Conservation (phyloP, 2,888 invertebrate genomes). For the Synanthedon myopaeformis region DNA sequence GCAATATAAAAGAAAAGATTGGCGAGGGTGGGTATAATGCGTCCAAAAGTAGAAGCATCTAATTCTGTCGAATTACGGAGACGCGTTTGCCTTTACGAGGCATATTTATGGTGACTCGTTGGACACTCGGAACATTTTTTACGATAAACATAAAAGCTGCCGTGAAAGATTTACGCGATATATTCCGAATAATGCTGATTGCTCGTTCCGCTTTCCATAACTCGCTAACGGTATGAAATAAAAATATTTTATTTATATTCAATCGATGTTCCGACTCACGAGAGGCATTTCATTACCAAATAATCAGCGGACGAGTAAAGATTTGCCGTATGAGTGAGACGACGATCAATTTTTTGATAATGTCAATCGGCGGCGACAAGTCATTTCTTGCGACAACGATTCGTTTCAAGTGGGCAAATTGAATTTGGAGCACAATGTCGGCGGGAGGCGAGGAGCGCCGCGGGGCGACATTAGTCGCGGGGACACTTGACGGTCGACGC, state of each 20-base stretch:
- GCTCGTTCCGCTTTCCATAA: conserved; percentile 30
- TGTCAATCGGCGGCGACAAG: conserved; percentile 52
- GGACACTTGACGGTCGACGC: conserved; percentile 9
- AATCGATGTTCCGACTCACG: neutral
- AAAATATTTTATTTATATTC: neutral
- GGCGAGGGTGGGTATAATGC: too few relatives aligned
- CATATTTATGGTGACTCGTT: conserved; percentile 56
- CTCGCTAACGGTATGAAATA: conserved; percentile 29
- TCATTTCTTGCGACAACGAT: conserved; percentile 62
- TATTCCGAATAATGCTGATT: conserved; percentile 64
- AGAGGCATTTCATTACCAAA: neutral
- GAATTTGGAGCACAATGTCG: conserved; percentile 56
- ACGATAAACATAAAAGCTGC: conserved; percentile 67
- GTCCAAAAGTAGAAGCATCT: too few relatives aligned
- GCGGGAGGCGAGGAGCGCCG: conserved; percentile 9
- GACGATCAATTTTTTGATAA: conserved; percentile 65
- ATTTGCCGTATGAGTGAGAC: neutral
- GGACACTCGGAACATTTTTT: conserved; percentile 62
- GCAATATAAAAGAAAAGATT: too few relatives aligned
- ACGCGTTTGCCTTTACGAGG: conserved; percentile 49
- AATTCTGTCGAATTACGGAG: conserved; percentile 7
- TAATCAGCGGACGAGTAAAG: neutral
- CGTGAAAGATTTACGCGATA: conserved; percentile 67
- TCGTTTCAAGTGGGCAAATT: conserved; percentile 58
- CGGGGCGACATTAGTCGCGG: conserved; percentile 3